phyloP scores from a whole-genome alignment of 2,797 vertebrate genomes.

The Emys orbicularis region DNA sequence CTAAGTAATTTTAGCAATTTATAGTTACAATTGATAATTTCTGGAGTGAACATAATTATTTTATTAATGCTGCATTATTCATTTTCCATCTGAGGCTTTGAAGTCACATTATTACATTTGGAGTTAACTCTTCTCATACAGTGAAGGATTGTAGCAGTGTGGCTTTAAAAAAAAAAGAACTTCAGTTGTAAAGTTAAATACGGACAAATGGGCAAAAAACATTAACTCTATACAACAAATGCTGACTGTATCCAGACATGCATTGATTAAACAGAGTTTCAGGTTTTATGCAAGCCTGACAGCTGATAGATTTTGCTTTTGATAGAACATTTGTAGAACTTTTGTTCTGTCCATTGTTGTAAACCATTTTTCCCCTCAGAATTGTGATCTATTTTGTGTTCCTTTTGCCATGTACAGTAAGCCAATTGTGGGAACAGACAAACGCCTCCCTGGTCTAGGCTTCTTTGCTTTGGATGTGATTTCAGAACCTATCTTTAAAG shows the following conservation, averaged over 20 bases:
- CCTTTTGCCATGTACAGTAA: neutral
- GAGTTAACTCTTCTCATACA: neutral
- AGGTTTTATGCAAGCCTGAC: neutral
- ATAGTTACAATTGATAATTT: neutral
- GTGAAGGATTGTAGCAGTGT: neutral
- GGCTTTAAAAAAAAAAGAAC: neutral
- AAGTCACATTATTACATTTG: neutral
- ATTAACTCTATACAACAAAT: neutral
- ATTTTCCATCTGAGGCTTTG: neutral
- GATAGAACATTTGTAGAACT: too few species aligned
- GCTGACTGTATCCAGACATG: neutral
- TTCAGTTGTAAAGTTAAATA: neutral
- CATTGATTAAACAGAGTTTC: neutral
- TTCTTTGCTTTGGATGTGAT: neutral
- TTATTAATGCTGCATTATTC: neutral
- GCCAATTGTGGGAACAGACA: neutral
- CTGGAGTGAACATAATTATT: neutral
- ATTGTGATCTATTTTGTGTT: neutral
- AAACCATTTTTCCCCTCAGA: neutral
- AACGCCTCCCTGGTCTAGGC: neutral
- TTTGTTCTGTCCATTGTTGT: neutral
- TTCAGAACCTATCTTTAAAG: neutral
- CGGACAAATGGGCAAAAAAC: neutral
- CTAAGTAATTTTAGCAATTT: neutral
- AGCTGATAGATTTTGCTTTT: neutral